Evolutionary conservation across 2,888 invertebrate genomes (phyloP).

Genomic region (Plagodis dolabraria): DNA sequence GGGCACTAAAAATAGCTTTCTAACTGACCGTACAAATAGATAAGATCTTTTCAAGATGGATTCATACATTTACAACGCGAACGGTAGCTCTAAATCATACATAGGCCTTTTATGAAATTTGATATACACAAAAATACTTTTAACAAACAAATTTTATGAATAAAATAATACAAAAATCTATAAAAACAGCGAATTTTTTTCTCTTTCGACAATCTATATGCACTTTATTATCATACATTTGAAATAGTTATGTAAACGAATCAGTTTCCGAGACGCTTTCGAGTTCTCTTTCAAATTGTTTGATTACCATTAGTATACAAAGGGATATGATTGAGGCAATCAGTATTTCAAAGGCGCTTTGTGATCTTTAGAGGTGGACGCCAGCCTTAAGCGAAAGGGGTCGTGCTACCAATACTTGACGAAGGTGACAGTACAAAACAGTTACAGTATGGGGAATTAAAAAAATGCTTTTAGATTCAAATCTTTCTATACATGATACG

Average conservation of each 20-base stretch:
- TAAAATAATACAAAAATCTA: too few species aligned
- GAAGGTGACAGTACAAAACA: conserved; percentile 40
- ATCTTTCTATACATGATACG: neutral
- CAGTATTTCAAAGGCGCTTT: conserved; percentile 31
- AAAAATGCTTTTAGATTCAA: neutral
- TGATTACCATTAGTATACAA: conserved; percentile 34
- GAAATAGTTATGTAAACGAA: neutral
- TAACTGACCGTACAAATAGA: too few species aligned
- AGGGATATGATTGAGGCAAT: conserved; percentile 32
- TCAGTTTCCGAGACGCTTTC: neutral
- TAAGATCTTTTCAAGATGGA: too few species aligned
- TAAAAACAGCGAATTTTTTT: too few species aligned
- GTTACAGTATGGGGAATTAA: conserved; percentile 8
- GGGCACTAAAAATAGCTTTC: too few species aligned
- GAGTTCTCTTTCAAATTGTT: conserved; percentile 20
- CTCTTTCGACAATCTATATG: too few species aligned
- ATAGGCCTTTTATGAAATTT: too few species aligned
- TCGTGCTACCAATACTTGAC: conserved; percentile 56
- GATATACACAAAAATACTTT: too few species aligned
- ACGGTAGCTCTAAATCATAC: too few species aligned
- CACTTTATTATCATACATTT: neutral
- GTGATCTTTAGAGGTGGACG: conserved; percentile 47
- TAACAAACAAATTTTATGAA: too few species aligned
- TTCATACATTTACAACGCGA: too few species aligned
- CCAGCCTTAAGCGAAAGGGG: conserved; percentile 45